These are phyloP conservation scores for Seriola quinqueradiata DNA, from an alignment of 2,113 vertebrate species.

Conservation along the genomic window DNA sequence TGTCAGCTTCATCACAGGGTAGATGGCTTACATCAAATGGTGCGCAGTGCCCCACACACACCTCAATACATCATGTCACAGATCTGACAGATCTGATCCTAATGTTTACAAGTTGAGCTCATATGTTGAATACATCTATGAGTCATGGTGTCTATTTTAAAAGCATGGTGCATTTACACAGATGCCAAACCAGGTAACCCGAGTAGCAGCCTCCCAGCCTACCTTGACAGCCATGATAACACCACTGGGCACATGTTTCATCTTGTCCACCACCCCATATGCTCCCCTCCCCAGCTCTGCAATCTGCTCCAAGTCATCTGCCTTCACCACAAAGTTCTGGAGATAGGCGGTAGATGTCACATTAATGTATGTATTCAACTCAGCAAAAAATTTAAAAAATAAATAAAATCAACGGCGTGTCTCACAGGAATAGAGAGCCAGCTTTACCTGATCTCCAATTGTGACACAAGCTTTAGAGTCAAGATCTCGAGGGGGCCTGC, in stretches of 20 bases:
- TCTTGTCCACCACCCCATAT: conserved; percentile 98
- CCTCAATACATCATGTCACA: neutral
- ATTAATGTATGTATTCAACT: neutral
- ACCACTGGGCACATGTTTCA: conserved; percentile 95
- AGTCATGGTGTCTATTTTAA: conserved; percentile 45
- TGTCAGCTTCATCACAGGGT: conserved; percentile 9
- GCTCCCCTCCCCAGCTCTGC: conserved; percentile 95
- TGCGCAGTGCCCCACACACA: neutral
- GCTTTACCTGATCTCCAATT: conserved; percentile 94
- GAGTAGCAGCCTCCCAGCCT: conserved; percentile 82
- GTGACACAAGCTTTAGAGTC: conserved; percentile 97
- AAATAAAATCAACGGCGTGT: neutral
- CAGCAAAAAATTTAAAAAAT: neutral
- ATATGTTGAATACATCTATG: conserved; percentile 21
- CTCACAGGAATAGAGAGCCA: neutral
- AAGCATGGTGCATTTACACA: conserved; percentile 24
- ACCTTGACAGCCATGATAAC: conserved; percentile 99
- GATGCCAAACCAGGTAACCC: conserved; percentile 32
- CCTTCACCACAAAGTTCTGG: conserved; percentile 98
- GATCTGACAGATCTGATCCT: neutral
- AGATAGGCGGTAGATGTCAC: neutral
- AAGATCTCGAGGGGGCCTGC: conserved; percentile 94
- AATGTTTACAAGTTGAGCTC: conserved; percentile 39
- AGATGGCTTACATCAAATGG: conserved; percentile 1
- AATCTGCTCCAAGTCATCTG: conserved; percentile 97